phyloP scores from a whole-genome alignment of 2,888 invertebrate genomes.

The Ochropacha duplaris region DNA sequence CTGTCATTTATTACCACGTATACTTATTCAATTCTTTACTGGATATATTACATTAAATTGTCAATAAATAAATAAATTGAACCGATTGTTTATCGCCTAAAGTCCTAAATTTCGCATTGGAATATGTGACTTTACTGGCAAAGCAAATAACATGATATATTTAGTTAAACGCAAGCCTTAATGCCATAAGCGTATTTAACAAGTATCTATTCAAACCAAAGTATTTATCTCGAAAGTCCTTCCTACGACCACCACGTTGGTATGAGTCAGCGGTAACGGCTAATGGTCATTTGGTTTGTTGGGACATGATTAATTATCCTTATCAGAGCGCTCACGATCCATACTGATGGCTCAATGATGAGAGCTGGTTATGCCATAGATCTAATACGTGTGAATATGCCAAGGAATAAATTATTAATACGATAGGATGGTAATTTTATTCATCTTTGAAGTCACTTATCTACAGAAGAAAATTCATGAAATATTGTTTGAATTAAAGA shows the following conservation, averaged over 20 bases:
- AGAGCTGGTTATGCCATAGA: constrained; percentile 42
- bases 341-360: constrained; percentile 74
- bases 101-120: no score
- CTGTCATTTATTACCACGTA: no score
- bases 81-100: no score
- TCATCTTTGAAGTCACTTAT: no score
- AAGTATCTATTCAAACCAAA: constrained; percentile 40
- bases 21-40: no score
- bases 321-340: constrained; percentile 62
- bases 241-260: constrained; percentile 57
- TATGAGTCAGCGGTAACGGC: constrained; percentile 67
- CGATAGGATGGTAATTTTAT: neutral
- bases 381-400: constrained; percentile 22
- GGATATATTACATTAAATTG: no score
- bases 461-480: no score
- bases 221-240: constrained; percentile 35
- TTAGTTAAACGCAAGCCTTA: constrained; percentile 5
- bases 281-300: constrained; percentile 71
- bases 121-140: no score
- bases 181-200: constrained; percentile 29
- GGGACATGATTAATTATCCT: constrained; percentile 74
- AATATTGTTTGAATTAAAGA: no score
- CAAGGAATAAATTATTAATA: neutral
- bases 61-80: no score
- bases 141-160: neutral